Conservation (phyloP, 2,113 vertebrate species). For the Tonatia bakeri region DNA sequence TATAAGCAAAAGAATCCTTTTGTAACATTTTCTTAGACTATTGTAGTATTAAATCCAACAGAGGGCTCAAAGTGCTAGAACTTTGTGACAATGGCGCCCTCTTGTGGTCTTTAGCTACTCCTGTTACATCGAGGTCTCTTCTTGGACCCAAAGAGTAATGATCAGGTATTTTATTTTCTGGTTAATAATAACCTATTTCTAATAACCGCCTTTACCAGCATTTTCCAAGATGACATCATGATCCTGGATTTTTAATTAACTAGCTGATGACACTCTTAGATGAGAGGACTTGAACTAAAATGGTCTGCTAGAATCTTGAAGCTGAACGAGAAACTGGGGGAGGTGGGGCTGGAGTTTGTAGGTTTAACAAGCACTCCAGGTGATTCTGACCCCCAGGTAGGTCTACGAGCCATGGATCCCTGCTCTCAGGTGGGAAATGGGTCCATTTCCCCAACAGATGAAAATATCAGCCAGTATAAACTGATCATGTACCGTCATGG, state of each 20-base stretch:
- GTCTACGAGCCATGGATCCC: not conserved
- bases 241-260: not conserved
- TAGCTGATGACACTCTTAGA: not conserved
- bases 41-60: not conserved
- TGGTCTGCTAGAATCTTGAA: not conserved
- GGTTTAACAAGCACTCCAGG: not conserved
- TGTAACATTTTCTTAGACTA: not conserved
- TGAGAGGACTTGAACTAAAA: not conserved
- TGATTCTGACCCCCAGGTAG: not conserved
- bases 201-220: not conserved
- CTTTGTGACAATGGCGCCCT: conserved; percentile 17
- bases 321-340: not conserved
- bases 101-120: not conserved
- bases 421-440: not conserved
- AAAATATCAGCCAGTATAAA: not conserved
- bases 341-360: not conserved
- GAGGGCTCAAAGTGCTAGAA: not conserved
- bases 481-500: rapidly evolving
- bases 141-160: not conserved
- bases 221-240: not conserved
- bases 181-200: not conserved
- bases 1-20: not conserved
- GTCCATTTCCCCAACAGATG: not conserved
- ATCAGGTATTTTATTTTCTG: not conserved
- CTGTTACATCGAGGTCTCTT: not conserved